Base-by-base conservation (phyloP, 2,888 invertebrate species). In the Parapristionchus giblindavisi region DNA sequence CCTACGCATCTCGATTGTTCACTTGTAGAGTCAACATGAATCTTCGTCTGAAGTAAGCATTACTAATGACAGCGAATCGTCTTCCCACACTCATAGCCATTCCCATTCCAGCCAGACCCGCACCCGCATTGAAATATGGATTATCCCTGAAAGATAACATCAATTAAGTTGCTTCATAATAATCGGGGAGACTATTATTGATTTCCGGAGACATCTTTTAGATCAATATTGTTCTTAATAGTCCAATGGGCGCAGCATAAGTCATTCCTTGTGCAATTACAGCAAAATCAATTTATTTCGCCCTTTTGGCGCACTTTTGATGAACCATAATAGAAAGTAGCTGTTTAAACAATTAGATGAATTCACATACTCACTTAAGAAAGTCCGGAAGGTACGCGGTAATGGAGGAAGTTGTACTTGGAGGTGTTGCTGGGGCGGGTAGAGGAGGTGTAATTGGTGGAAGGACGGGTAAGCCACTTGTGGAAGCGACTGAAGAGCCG, bases 81-180 rank as follows among this genome's bases (percentile, higher is more conserved):
- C 76, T 70, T 32, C 80, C 70, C 21, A 84, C 61, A 8, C 81
- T 76, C 48, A 80, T 77, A 2, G 81, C 83, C 27, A 85, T 66
- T 14, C 81, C 81, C 34, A 83, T 81, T 32, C 85, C 85, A 8
- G 85, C 84, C n/a, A 86, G 68, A 5, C 86, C 87, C 0, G 86
- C 86, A 34, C 86, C 86, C 24, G 85, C 86, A 52, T 82, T 81
- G 78, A 86, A 86, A 66, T 83, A 82, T 8, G 86, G 85, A 76
- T 86, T 86, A 14, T 74, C 60, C 34, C 82, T 76, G 43, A 82
- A 36, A 40, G 17, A 51, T 3, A n/a, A 32, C 29, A 56, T 61
- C 40, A 29, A 43, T 43, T 43, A 17, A 14, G 17, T 77, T 74
- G 71, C 11, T 21, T 8, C 73, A 32, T 74, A 75, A 76, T 21